Percentiles rank a stretch among this genome's conserved stretches.
These are phyloP conservation scores for Heliconius hewitsoni DNA, from an alignment of 1,140 invertebrate species.

Conservation along the genomic window DNA sequence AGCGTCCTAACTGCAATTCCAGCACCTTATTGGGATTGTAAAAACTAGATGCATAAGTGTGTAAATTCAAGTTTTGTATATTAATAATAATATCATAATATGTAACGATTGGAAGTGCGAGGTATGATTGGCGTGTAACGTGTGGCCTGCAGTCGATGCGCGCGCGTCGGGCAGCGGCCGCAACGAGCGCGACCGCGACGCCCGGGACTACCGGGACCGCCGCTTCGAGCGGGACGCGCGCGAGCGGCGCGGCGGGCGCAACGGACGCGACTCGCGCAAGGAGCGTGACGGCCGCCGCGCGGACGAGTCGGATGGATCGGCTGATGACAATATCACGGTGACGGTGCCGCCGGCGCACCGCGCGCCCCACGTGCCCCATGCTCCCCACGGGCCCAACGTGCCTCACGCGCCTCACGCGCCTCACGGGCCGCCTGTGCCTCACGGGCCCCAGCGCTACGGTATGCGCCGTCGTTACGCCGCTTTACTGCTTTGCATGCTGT, in stretches of 20 bases:
- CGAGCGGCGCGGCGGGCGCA: constrained; percentile 7
- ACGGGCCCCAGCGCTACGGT: constrained; percentile 57
- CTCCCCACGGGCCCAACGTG: constrained; percentile 9
- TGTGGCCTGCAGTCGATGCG: constrained; percentile 47
- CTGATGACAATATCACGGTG: constrained; percentile 82
- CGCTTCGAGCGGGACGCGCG: neutral
- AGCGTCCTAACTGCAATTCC: neutral
- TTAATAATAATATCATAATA: neutral
- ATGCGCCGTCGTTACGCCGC: constrained; percentile 36
- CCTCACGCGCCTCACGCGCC: constrained; percentile 7
- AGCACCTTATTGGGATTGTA: neutral
- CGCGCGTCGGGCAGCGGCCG: constrained; percentile 18
- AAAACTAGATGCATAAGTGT: neutral
- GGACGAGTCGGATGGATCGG: constrained; percentile 81
- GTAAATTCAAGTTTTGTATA: neutral
- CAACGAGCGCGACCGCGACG: neutral
- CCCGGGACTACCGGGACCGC: neutral
- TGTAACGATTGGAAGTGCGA: constrained; percentile 3
- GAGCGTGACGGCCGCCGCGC: constrained; percentile 25
- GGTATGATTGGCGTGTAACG: constrained; percentile 33
- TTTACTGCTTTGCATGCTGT: constrained; percentile 37
- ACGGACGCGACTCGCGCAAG: constrained; percentile 19
- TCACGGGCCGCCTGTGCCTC: constrained; percentile 27
- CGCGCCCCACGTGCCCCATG: constrained; percentile 34
- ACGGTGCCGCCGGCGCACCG: constrained; percentile 76